Percentiles rank a stretch among this genome's conserved stretches.
Evolutionary conservation across 2,888 invertebrate species (phyloP).

Genomic region (Noctuana brunneofusca): DNA sequence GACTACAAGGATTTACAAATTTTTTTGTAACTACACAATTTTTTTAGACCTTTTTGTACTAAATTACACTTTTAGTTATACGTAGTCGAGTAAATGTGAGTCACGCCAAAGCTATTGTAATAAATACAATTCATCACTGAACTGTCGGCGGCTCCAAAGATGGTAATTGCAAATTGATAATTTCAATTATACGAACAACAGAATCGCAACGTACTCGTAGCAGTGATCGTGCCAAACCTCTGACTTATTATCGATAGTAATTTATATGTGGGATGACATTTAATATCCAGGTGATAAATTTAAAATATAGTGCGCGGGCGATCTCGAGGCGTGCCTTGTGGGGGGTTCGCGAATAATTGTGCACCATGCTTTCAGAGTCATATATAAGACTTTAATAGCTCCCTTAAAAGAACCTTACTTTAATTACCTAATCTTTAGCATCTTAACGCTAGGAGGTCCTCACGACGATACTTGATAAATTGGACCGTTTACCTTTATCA

Average conservation of each 20-base stretch:
- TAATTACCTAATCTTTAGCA: conserved; percentile 73
- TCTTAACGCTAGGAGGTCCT: conserved; percentile 64
- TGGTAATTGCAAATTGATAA: conserved; percentile 55
- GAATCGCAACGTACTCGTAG: conserved; percentile 42
- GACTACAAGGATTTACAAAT: too few relatives aligned
- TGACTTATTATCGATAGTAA: conserved; percentile 58
- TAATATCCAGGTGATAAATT: conserved; percentile 68
- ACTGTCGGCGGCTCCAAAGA: conserved; percentile 41
- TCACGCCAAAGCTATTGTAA: conserved; percentile 32
- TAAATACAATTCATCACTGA: conserved; percentile 41
- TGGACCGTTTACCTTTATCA: conserved; percentile 44
- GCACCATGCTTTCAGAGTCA: conserved; percentile 48
- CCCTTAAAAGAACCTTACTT: conserved; percentile 72
- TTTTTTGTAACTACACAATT: too few relatives aligned
- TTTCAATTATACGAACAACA: conserved; percentile 58
- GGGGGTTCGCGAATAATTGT: conserved; percentile 66
- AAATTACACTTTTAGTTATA: background rate
- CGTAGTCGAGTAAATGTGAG: conserved; percentile 24
- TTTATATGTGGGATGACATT: conserved; percentile 69
- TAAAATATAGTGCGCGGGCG: conserved; percentile 52
- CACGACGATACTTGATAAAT: conserved; percentile 49
- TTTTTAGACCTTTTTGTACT: background rate
- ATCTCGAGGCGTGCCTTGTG: conserved; percentile 53
- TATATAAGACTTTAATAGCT: conserved; percentile 69
- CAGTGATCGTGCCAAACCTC: conserved; percentile 54